Evolutionary conservation across 2,888 invertebrate genomes (phyloP).

Genomic region (Hanleya hanleyi): DNA sequence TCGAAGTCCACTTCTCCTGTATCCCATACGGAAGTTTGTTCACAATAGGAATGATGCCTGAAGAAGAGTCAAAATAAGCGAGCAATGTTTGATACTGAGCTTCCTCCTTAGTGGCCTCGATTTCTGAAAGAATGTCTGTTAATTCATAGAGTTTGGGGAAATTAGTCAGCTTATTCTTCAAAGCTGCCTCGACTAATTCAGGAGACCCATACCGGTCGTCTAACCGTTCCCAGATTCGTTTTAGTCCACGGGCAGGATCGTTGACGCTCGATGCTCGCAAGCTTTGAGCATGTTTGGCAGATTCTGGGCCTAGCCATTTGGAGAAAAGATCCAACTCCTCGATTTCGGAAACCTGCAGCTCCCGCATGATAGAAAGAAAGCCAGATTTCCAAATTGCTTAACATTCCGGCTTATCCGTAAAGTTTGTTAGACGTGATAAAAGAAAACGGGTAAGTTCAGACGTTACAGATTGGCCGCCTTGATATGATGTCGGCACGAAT

Average conservation of each 20-base stretch:
- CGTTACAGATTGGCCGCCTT: too few species aligned
- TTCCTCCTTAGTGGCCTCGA: conserved; percentile 32
- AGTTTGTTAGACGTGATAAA: conserved; percentile 6
- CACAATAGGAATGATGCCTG: conserved; percentile 26
- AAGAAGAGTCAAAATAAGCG: conserved; percentile 26
- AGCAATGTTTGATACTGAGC: conserved; percentile 19
- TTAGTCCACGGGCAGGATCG: conserved; percentile 17
- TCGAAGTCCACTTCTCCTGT: conserved; percentile 37
- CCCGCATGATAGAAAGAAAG: conserved; percentile 16
- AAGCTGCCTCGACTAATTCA: conserved; percentile 19
- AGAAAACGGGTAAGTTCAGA: conserved; percentile 7
- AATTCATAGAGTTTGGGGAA: conserved; percentile 33
- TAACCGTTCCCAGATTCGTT: conserved; percentile 26
- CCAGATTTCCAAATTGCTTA: conserved; percentile 13
- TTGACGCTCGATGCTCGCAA: conserved; percentile 14
- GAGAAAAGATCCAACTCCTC: conserved; percentile 23
- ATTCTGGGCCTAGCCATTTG: conserved; percentile 26
- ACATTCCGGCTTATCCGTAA: conserved; percentile 13
- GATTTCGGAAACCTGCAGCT: conserved; percentile 11
- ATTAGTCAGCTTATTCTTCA: conserved; percentile 18
- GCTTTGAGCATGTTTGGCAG: conserved; percentile 14
- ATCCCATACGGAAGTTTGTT: conserved; percentile 22
- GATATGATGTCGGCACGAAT: too few species aligned
- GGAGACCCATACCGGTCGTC: conserved; percentile 27
- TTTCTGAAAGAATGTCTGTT: conserved; percentile 30